Conservation (phyloP, 2,113 vertebrate genomes). For the Brachirus orientalis region DNA sequence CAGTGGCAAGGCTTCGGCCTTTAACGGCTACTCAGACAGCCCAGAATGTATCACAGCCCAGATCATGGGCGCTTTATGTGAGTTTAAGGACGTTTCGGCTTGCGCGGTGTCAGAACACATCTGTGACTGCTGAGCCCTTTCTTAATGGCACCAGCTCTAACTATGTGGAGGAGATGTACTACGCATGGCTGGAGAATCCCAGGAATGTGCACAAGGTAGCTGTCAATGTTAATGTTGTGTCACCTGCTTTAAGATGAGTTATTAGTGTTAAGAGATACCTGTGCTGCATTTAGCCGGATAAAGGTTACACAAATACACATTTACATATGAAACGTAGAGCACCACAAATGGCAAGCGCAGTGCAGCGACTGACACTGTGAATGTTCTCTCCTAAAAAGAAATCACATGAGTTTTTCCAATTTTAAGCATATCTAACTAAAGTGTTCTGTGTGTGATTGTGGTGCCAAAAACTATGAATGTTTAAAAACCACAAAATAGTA, state of each 20-base stretch:
- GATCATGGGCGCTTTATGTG: slow-evolving; percentile 66
- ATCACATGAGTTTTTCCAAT: too few species aligned
- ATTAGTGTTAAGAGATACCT: background rate
- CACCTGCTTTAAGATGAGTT: too few species aligned
- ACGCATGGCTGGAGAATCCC: slow-evolving; percentile 94
- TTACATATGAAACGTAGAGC: too few species aligned
- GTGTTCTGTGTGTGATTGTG: too few species aligned
- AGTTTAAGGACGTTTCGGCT: slow-evolving; percentile 86
- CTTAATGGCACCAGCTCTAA: slow-evolving; percentile 93
- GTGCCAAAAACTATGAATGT: too few species aligned
- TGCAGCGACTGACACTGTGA: too few species aligned
- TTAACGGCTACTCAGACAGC: slow-evolving; percentile 85
- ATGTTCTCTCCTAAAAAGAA: too few species aligned
- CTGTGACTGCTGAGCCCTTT: slow-evolving; percentile 89
- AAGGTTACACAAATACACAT: slow-evolving; percentile 26
- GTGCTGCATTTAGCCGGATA: slow-evolving; percentile 1
- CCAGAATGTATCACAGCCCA: slow-evolving; percentile 79
- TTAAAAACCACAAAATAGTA: too few species aligned
- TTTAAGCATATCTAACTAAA: too few species aligned
- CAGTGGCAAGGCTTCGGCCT: slow-evolving; percentile 86
- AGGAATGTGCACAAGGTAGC: slow-evolving; percentile 93
- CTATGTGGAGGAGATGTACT: slow-evolving; percentile 98
- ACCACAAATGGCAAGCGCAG: too few species aligned
- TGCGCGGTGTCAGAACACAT: slow-evolving; percentile 80
- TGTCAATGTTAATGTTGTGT: background rate